phyloP scores from a whole-genome alignment of 2,113 vertebrate species.

The Gorsachius goisagi region DNA sequence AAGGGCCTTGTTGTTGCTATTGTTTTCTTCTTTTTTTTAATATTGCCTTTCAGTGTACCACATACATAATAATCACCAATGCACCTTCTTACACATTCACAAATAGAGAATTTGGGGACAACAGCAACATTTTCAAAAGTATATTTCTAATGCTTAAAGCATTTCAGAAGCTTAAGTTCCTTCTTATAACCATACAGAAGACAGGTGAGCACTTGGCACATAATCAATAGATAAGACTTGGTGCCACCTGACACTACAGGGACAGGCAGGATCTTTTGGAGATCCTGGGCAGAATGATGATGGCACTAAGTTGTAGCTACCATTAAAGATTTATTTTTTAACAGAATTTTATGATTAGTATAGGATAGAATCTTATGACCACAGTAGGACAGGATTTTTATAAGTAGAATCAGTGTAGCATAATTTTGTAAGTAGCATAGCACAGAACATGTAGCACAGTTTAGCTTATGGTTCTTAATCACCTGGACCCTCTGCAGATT shows the following conservation, averaged over 20 bases:
- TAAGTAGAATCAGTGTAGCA: neutral
- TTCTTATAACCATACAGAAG: neutral
- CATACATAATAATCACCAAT: neutral
- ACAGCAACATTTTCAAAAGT: neutral
- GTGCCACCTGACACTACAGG: neutral
- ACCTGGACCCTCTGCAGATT: neutral
- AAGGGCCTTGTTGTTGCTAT: neutral
- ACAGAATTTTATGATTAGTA: neutral
- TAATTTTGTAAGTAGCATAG: neutral
- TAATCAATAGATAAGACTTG: neutral
- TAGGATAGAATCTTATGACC: neutral
- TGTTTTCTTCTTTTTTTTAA: neutral
- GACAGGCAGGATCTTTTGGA: neutral
- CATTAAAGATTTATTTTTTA: neutral
- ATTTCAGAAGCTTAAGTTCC: neutral
- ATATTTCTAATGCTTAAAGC: neutral
- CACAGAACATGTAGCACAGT: neutral
- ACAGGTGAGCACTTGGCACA: neutral
- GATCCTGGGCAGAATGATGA: neutral
- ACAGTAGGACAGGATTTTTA: neutral
- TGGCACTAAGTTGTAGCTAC: neutral
- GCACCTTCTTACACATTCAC: neutral
- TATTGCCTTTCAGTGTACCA: neutral
- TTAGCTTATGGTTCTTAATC: neutral
- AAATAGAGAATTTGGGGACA: neutral